phyloP scores from a whole-genome alignment of 1,140 invertebrate genomes.

The Eubasilissa regina region DNA sequence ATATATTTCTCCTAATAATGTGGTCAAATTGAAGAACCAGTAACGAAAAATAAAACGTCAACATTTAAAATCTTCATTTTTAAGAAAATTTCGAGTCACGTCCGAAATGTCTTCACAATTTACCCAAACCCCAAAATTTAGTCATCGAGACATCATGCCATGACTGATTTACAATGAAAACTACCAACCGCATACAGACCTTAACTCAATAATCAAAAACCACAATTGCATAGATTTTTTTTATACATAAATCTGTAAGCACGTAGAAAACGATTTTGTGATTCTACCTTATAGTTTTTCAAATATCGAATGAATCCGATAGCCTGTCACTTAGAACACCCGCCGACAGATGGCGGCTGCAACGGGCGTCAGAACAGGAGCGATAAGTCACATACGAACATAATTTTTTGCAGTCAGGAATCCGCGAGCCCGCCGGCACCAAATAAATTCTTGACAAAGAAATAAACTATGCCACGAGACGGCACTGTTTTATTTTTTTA shows the following conservation, averaged over 20 bases:
- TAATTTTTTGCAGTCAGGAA: constrained; percentile 49
- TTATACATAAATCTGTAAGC: no score
- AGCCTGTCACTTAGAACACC: constrained; percentile 2
- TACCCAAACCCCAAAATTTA: neutral
- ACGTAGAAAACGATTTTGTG: no score
- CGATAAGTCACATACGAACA: constrained; percentile 50
- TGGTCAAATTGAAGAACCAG: no score
- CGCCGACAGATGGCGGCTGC: neutral
- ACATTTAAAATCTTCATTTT: no score
- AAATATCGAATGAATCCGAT: neutral
- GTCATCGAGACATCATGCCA: neutral
- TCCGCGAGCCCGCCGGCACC: constrained; percentile 43
- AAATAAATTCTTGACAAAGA: constrained; percentile 51
- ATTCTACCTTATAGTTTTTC: no score
- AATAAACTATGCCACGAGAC: constrained; percentile 48
- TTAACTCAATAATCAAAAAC: no score
- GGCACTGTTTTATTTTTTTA: constrained; percentile 33
- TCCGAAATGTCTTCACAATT: neutral
- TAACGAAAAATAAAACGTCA: no score
- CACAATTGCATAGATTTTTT: neutral
- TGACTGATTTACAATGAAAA: no score
- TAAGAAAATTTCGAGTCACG: neutral
- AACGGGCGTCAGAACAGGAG: neutral
- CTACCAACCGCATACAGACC: no score
- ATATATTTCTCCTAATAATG: no score